Percentiles rank a stretch among this genome's conserved stretches.
Evolutionary conservation across 2,113 vertebrate genomes (phyloP).

Genomic region (Nibea coibor): DNA sequence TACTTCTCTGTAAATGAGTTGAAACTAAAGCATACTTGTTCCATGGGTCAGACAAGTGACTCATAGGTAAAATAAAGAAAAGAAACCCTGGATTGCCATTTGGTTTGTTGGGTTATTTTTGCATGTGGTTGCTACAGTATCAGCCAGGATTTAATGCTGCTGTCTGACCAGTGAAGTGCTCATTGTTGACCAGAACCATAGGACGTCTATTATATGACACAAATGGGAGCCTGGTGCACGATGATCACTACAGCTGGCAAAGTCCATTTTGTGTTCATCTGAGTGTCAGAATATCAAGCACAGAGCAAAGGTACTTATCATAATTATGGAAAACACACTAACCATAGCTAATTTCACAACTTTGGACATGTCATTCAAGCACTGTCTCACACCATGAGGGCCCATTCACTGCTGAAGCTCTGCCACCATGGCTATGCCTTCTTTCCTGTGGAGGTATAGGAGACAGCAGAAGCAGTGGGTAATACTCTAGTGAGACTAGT

Average conservation of each 20-base stretch:
- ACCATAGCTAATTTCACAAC: conserved; percentile 18
- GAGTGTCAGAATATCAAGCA: conserved; percentile 25
- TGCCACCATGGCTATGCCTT: conserved; percentile 1
- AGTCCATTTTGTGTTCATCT: conserved; percentile 12
- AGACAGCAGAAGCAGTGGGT: not conserved
- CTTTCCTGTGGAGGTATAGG: not conserved
- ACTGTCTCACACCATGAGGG: conserved; percentile 20
- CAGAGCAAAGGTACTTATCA: conserved; percentile 1
- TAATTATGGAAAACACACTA: conserved; percentile 20
- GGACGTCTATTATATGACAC: not conserved
- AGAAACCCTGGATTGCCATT: not conserved
- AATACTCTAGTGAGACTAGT: conserved; percentile 3
- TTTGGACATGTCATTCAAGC: conserved; percentile 26
- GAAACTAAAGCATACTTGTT: not conserved
- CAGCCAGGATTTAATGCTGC: not conserved
- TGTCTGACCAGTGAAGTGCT: not conserved
- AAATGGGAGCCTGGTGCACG: not conserved
- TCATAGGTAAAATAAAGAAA: not conserved
- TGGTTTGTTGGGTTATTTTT: not conserved
- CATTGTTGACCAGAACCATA: not conserved
- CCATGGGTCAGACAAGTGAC: not conserved
- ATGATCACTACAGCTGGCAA: not conserved
- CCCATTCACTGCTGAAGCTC: conserved; percentile 18
- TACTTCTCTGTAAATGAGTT: not conserved
- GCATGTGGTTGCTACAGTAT: not conserved